A percentile compares a stretch with the other conserved stretches of the same genome.
phyloP scores from a whole-genome alignment of 2,797 vertebrate genomes.

The Pseudochirops corinnae region DNA sequence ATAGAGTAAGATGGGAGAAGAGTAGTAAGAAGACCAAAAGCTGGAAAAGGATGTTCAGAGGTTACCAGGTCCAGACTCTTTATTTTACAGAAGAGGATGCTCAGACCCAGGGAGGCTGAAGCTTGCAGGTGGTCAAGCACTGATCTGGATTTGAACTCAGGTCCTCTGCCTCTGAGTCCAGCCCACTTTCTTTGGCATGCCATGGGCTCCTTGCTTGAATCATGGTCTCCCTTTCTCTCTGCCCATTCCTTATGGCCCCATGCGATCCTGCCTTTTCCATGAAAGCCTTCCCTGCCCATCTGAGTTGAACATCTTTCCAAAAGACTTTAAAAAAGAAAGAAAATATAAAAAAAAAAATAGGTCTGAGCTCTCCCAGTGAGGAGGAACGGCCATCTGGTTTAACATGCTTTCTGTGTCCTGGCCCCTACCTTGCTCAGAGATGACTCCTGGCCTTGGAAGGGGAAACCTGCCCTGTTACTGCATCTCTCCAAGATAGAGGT shows the following conservation, averaged over 20 bases:
- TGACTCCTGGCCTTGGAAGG: neutral
- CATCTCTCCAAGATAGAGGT: neutral
- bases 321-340: too few species aligned
- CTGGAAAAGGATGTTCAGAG: neutral
- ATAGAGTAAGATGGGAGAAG: neutral
- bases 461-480: neutral
- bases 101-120: neutral
- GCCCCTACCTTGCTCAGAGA: neutral
- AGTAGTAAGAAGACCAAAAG: neutral
- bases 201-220: neutral
- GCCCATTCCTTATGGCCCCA: neutral
- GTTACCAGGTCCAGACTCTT: neutral
- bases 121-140: neutral
- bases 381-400: neutral
- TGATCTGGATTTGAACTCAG: neutral
- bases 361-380: neutral
- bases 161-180: neutral
- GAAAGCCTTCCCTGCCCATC: neutral
- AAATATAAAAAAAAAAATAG: too few species aligned
- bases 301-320: too few species aligned
- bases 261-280: neutral
- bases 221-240: neutral
- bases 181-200: neutral
- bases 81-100: neutral
- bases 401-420: neutral